Evolutionary conservation across 2,888 invertebrate species (phyloP).

Genomic region (Machimus rusticus): DNA sequence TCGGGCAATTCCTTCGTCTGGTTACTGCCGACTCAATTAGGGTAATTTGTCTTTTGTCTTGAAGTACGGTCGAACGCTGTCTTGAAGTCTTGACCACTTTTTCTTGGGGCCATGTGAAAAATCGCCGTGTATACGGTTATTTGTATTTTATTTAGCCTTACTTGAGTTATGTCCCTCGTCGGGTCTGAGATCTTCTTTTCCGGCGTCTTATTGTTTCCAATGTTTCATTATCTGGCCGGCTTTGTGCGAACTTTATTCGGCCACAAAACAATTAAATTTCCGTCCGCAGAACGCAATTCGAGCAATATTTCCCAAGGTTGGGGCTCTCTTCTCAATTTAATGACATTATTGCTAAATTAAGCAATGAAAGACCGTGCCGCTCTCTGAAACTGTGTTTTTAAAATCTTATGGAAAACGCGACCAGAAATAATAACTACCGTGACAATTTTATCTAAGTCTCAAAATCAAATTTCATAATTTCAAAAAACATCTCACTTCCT

Average conservation of each 20-base stretch:
- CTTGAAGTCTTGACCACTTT: background rate
- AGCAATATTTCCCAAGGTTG: background rate
- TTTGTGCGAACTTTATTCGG: conserved; percentile 8
- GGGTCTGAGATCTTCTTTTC: background rate
- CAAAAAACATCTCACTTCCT: background rate
- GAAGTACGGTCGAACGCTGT: background rate
- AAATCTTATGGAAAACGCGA: background rate
- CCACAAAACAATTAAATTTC: conserved; percentile 14
- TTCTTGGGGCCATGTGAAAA: background rate
- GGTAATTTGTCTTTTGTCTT: conserved; percentile 40
- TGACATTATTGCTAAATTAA: background rate
- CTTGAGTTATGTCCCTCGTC: background rate
- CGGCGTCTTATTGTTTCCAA: conserved; percentile 10
- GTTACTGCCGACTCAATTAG: conserved; percentile 29
- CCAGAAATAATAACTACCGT: background rate
- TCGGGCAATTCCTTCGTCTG: conserved; percentile 3
- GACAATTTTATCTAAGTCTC: background rate
- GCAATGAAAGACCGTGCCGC: background rate
- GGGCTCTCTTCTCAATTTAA: background rate
- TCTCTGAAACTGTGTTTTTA: background rate
- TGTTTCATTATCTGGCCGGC: background rate
- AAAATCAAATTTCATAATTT: background rate
- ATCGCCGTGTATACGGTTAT: conserved; percentile 20
- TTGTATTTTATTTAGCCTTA: conserved; percentile 1
- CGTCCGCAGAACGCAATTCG: background rate